Evolutionary conservation across 1,140 invertebrate species (phyloP).

Genomic region (Cylas formicarius): DNA sequence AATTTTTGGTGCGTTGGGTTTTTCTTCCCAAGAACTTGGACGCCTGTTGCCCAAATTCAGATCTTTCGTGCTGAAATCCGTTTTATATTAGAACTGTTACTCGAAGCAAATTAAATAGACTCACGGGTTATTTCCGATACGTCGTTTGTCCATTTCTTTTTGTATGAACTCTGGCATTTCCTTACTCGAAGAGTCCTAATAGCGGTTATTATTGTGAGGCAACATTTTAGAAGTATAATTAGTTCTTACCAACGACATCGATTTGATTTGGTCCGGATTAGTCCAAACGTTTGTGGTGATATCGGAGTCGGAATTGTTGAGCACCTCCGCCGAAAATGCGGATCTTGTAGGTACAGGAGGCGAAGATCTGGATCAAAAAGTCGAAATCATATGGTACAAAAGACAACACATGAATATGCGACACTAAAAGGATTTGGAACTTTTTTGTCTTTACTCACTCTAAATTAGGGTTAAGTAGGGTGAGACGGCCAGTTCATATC

Average conservation of each 20-base stretch:
- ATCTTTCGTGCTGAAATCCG: neutral
- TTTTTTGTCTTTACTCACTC: no score
- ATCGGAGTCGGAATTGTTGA: constrained; percentile 27
- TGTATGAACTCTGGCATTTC: constrained; percentile 3
- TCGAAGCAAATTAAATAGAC: neutral
- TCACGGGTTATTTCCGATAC: neutral
- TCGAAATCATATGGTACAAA: no score
- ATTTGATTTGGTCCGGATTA: constrained; percentile 46
- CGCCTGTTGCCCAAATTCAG: neutral
- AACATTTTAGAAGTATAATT: no score
- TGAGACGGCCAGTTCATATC: no score
- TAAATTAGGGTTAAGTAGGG: no score
- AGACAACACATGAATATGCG: no score
- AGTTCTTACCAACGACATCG: no score
- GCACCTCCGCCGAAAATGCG: constrained; percentile 56
- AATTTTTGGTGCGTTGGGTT: neutral
- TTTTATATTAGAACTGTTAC: neutral
- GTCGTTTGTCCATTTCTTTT: constrained; percentile 3
- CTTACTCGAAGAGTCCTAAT: neutral
- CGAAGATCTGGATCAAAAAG: no score
- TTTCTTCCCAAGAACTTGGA: constrained; percentile 5
- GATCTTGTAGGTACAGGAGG: constrained; percentile 68
- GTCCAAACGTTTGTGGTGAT: constrained; percentile 60
- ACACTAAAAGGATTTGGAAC: no score
- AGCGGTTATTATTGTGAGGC: no score